Percentiles rank a stretch among this genome's conserved stretches.
Conservation (phyloP, 2,113 vertebrate species). For the Barnardius zonarius region DNA sequence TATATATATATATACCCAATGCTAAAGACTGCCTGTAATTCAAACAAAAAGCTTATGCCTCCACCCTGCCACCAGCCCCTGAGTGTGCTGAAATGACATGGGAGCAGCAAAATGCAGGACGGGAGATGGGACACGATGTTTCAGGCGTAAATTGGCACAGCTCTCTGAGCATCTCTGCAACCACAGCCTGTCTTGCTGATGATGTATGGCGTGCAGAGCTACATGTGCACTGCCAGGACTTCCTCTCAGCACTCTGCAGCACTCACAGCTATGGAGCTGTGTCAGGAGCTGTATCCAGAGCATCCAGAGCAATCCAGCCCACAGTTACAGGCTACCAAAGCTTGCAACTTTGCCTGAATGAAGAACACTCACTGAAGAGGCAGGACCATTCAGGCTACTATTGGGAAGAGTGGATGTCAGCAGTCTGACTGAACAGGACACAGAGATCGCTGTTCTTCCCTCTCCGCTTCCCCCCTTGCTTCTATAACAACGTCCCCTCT, state of each 20-base stretch:
- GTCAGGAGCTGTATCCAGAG: background rate
- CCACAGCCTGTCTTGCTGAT: background rate
- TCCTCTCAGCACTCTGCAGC: background rate
- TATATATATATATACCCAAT: too few species aligned
- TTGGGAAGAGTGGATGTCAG: background rate
- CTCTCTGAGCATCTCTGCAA: background rate
- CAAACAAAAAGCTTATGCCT: background rate
- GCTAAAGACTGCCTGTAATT: background rate
- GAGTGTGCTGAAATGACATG: accelerated
- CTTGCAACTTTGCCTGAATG: background rate
- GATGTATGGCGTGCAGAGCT: accelerated
- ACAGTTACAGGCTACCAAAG: accelerated
- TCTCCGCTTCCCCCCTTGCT: background rate
- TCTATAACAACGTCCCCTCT: background rate
- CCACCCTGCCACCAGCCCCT: accelerated
- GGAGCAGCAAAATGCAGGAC: background rate
- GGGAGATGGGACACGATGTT: accelerated
- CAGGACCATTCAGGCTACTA: background rate
- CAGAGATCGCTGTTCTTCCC: background rate
- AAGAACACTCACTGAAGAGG: background rate
- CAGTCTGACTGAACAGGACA: background rate
- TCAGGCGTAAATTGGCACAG: background rate
- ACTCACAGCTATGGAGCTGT: accelerated
- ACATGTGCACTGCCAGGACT: accelerated
- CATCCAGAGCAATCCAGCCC: background rate